Base-by-base conservation (phyloP, 1,140 invertebrate species). In the Caenorhabditis remanei region DNA sequence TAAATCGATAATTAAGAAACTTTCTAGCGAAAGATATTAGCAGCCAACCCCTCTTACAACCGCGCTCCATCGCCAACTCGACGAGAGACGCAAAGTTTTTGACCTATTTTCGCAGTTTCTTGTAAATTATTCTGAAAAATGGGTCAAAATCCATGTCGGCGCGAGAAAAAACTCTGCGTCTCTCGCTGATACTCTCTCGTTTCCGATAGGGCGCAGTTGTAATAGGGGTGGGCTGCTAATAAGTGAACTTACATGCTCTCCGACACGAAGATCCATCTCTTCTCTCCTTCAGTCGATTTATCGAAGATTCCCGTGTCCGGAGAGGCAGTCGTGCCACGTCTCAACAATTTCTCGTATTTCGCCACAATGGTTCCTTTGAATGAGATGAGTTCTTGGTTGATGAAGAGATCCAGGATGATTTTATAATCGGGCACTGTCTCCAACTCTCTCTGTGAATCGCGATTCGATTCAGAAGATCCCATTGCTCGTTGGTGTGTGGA, bases 401-500 rank as follows among this genome's bases (percentile, higher is more conserved):
- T 97, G 92, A 99, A 99, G 21, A 97, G 93, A 88, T 96, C 95
- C 75, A 99, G 92, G 13, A 99, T 93, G 92, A 97, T 95, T 96
- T 96, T 97, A 93, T 99, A 99, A 55, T 95, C 95, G 0, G 96
- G 96, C 87, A 99, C 95, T 90, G 97, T 96, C 89, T 98, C 96
- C 40, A 99, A 92, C 85, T 96, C 95, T 93, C 98, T 98, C 91
- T 99, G n/a, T n/a, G 97, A 88, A 96, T 95, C 55, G 97, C 95
- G 32, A 99, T 94, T 93, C 98, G 94, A 90, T 98, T 96, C 71
- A 98, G 96, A 53, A 99, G 94, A 94, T 99, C 98, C 87, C 96
- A 96, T 93, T 99, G 98, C 93, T 99, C 98, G 93, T 99, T 99
- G 93, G 98, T 97, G 93, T 96, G 98, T 0, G 97, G 96, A 19